Evolutionary conservation across 2,797 vertebrate genomes (phyloP).

Genomic region (Ceryle rudis): DNA sequence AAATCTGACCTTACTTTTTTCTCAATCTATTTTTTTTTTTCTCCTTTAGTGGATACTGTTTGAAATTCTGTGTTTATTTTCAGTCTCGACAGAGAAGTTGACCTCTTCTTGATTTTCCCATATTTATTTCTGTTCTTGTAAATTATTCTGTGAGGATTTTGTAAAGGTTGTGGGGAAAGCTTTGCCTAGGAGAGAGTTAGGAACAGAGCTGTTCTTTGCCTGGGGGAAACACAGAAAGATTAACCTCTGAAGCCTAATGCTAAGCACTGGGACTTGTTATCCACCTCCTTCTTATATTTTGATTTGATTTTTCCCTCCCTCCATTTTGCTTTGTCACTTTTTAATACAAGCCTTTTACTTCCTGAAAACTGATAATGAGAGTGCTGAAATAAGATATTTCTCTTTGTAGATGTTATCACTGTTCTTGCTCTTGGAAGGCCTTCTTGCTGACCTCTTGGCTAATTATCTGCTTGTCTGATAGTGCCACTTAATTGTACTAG

Average conservation of each 20-base stretch:
- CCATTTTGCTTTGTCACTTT: not conserved
- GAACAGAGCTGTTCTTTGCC: not conserved
- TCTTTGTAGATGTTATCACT: not conserved
- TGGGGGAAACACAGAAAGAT: not conserved
- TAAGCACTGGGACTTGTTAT: not conserved
- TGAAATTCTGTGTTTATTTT: not conserved
- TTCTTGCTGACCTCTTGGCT: not conserved
- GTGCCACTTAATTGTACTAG: not conserved
- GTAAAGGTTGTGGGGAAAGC: not conserved
- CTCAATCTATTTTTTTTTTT: not conserved
- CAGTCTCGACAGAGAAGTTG: not conserved
- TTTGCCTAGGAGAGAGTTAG: not conserved
- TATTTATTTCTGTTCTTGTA: not conserved
- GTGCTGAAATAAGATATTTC: not conserved
- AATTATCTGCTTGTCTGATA: not conserved
- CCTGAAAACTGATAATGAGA: not conserved
- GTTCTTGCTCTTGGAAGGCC: not conserved
- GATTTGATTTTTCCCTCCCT: not conserved
- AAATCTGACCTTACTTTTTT: not conserved
- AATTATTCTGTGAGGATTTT: not conserved
- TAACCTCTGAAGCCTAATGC: not conserved
- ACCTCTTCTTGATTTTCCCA: not conserved
- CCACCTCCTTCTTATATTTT: not conserved
- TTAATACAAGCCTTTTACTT: not conserved
- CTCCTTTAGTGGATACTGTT: not conserved